Evolutionary conservation across 1,140 invertebrate genomes (phyloP), one percentile per base, ranked within the genome.

Genomic region (Ephestia elutella): DNA sequence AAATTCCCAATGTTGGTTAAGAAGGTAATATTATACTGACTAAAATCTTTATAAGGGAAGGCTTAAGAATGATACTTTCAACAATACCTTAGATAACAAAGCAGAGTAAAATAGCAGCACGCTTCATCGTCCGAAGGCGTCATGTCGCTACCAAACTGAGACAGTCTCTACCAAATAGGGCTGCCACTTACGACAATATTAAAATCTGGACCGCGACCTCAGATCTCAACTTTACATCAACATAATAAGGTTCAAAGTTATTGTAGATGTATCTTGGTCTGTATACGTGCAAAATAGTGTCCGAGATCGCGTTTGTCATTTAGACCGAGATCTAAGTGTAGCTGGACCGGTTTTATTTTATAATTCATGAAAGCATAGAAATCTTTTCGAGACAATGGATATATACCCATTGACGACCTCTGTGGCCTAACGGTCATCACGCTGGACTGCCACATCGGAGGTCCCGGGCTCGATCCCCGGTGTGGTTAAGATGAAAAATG

Each of bases 161-260:
- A 58, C 17, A 65, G 66, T 74, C 71, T 68, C 48, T 61, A 56
- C 68, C 72, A 73, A 75, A 75, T 78, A 75, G 70, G 68, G 61
- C 60, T 63, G 61, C 5, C 19, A 25, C 44, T 58, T 51, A 20
- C 35, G 20, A 49, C 25, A 25, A 25, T 4, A 25, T 25, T 25
- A 53, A 25, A 15, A 57, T 49, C 25, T 30, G 9, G 44, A 49
- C 5, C 53, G 30, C 48, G 18, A 48, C 38, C 53, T 28, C 28
- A 48, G 9, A 55, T 66, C 69, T 48, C 50, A 62, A 66, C 21
- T 63, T 54, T 60, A 61, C 53, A 65, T 57, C 30, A 61, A 48
- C 10, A 44, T 2, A 1, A 25, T 38, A 48, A 15, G 53, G 17
- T n/a, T 55, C 10, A 62, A n/a, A 13, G 2, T 64, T 49, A 54